Base-by-base conservation (phyloP, 2,888 invertebrate genomes). In the Dryobotodes eremita region DNA sequence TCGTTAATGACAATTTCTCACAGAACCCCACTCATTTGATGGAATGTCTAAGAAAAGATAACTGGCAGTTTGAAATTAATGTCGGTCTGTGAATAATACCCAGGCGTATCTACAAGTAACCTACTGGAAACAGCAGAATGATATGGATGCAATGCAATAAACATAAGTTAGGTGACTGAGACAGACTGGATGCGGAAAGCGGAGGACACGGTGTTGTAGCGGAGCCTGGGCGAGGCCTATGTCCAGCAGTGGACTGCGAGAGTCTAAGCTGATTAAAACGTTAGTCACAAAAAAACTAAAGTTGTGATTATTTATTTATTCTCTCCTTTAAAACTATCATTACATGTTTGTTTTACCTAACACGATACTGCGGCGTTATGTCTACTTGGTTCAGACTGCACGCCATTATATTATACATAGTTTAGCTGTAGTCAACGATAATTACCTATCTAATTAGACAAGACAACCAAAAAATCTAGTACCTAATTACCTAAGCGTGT, bases 401-500 rank as follows among this genome's bases (percentile, higher is more conserved):
- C 26, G 15, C 5, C 17, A 71, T 48, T 26, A 17, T 6, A 71
- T 48, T 26, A 17, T 6, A 42, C 10, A 10, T 17, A 74, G 26
- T 65, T 55, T 46, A 74, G 26, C n/a, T 61, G 20, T 62, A 62
- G 42, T 17, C 15, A 26, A 5, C 48, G 17, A 26, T 50, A 59
- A 48, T 26, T 48, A 74, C 8, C 4, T 26, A 57, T 13, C 3
- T 53, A 59, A 69, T 61, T 79, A 31, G 26, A 61, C 46, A 31
- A 59, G 15, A 46, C n/a, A 53, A 62, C 15, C 36, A 62, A 48
- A 62, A 80, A 57, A 48, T 20, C 11, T 26, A 62, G 26, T 64
- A 20, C 20, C 15, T 69, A 64, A 55, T 70, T 73, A 62, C 31
- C 13, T 20, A 61, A 48, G 48, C 23, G 48, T 80, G 61, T 57